Evolutionary conservation across 2,888 invertebrate species (phyloP), one percentile per base, ranked within the genome.

Genomic region (Machimus rusticus): DNA sequence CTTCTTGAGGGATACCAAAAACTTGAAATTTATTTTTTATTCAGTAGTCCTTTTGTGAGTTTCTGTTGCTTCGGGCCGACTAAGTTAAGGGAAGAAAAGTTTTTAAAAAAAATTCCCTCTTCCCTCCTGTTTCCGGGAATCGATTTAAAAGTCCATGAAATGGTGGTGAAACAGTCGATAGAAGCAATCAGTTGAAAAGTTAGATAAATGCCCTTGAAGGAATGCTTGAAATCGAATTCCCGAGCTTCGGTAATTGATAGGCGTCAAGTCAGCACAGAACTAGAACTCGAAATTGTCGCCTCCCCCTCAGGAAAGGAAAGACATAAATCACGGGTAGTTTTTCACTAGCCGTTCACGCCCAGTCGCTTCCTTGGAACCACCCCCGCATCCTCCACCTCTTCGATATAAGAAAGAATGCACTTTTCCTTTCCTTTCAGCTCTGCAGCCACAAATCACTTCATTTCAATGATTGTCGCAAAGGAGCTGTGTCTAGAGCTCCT

Each of bases 401-500:
- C 5, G 14, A 31, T 12, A 66, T 34, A 46, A 46, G n/a, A 19
- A 82, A 12, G 37, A 82, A 82, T 82, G 82, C 82, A 82, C 57
- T 82, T 82, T 82, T 66, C 66, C 66, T 66, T 66, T 82, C 82
- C 82, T 82, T 82, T 57, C 82, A 82, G 16, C 57, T 82, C 57
- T 66, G n/a, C 37, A 37, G 37, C 57, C 55, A 82, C 82, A 82
- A 82, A 82, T 82, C 82, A 82, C 82, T 82, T 82, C 31, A 37
- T 66, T 51, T 79, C 51, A 6, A 55, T 14, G 31, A 28, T 51
- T 46, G 37, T 31, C 23, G 43, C 14, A 43, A 19, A 19, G 78
- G 9, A 39, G 16, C 2, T 19, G 23, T 14, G 19, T 14, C 12
- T 19, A 23, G 12, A 23, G 23, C 14, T 39, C 19, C 16, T 28